phyloP scores from a whole-genome alignment of 2,113 vertebrate genomes.

The Pseudorasbora parva region DNA sequence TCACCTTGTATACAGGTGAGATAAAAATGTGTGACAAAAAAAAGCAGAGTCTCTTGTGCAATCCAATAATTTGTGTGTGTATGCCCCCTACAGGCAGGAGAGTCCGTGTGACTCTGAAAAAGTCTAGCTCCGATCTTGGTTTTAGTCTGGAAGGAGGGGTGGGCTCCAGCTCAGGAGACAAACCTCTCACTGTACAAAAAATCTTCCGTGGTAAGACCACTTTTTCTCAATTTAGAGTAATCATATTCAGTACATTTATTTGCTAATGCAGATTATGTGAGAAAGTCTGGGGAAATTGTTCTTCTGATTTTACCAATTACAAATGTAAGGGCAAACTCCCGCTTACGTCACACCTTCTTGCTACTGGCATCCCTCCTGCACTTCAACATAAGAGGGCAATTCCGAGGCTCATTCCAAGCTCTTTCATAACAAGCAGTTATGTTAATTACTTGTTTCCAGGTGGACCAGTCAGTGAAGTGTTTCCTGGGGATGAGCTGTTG shows the following conservation, averaged over 20 bases:
- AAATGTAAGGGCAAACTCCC: neutral
- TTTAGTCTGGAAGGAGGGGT: constrained; percentile 80
- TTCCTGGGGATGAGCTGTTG: constrained; percentile 75
- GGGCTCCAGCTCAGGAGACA: constrained; percentile 71
- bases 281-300: neutral
- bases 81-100: constrained; percentile 58
- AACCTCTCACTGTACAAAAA: constrained; percentile 76
- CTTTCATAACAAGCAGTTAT: neutral
- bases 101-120: constrained; percentile 70
- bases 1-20: neutral
- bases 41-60: neutral
- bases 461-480: constrained; percentile 71
- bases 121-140: constrained; percentile 74
- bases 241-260: neutral
- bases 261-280: neutral
- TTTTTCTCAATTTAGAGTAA: neutral
- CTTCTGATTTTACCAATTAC: neutral
- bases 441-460: constrained; percentile 59
- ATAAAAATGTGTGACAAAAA: neutral
- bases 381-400: neutral
- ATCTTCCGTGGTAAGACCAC: constrained; percentile 76
- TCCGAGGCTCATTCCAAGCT: neutral
- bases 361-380: neutral
- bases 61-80: neutral
- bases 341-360: too few species aligned